Evolutionary conservation across 2,113 vertebrate species (phyloP).

Genomic region (Bujurquina vittata): DNA sequence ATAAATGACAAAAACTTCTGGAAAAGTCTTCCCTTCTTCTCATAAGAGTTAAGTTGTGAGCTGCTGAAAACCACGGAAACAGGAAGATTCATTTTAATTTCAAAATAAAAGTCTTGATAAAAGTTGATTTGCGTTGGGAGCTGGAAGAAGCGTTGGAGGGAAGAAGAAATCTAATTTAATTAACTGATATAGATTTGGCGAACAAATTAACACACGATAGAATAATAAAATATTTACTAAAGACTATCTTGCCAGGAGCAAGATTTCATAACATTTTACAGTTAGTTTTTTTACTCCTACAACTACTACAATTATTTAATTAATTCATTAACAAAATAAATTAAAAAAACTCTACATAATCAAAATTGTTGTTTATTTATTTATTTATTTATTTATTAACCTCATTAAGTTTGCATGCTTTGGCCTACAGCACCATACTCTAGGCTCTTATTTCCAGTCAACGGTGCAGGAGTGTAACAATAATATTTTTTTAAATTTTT

Average conservation of each 20-base stretch:
- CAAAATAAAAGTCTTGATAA: slow-evolving; percentile 54
- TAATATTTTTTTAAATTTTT: background rate
- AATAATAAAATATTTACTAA: background rate
- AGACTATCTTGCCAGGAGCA: background rate
- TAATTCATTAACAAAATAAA: too few relatives aligned
- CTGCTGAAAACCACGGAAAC: accelerated
- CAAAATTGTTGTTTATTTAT: background rate
- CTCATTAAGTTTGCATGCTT: too few relatives aligned
- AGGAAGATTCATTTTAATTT: background rate
- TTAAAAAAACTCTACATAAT: background rate
- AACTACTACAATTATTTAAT: too few relatives aligned
- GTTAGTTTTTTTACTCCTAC: background rate
- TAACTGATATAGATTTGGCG: background rate
- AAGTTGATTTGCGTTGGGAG: too few relatives aligned
- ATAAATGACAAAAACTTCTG: slow-evolving; percentile 57
- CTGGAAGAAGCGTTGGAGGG: background rate
- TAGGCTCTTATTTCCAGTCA: background rate
- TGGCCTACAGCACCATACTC: too few relatives aligned
- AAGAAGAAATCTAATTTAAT: accelerated
- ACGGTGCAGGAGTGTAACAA: background rate
- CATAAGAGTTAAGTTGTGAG: background rate
- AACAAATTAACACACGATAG: background rate
- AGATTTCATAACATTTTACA: background rate
- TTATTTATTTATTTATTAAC: too few relatives aligned
- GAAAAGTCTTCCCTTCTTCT: slow-evolving; percentile 55